Percentiles rank a stretch among this genome's conserved stretches.
These are phyloP conservation scores for Unio delphinus DNA, from an alignment of 2,888 invertebrate genomes.

Conservation along the genomic window DNA sequence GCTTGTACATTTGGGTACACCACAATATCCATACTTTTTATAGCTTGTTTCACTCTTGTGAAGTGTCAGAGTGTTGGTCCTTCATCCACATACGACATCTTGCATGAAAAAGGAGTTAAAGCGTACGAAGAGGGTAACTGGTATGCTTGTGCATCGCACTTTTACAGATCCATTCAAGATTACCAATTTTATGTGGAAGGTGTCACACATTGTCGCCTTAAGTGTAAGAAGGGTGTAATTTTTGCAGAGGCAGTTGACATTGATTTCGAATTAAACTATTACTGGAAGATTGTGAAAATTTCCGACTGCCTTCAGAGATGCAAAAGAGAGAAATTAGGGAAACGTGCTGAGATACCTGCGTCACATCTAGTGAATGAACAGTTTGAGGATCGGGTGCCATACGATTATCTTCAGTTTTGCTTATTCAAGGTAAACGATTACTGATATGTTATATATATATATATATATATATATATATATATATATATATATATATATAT, in stretches of 20 bases:
- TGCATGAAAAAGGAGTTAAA: constrained; percentile 74
- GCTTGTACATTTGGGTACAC: too few relatives aligned
- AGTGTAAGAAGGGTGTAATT: constrained; percentile 75
- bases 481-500: too few relatives aligned
- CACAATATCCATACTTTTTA: too few relatives aligned
- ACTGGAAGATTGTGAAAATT: constrained; percentile 27
- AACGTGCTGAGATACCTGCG: constrained; percentile 54
- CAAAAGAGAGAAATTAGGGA: constrained; percentile 73
- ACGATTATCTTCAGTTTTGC: constrained; percentile 86
- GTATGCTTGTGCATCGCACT: constrained; percentile 80
- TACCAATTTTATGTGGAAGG: constrained; percentile 75
- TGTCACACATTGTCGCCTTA: constrained; percentile 78
- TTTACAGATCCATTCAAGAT: constrained; percentile 78
- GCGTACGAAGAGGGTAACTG: constrained; percentile 82
- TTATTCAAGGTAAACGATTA: constrained; percentile 78
- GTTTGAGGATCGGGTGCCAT: constrained; percentile 79
- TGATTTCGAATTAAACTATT: constrained; percentile 49
- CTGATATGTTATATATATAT: too few relatives aligned
- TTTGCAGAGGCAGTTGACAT: background rate
- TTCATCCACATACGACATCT: constrained; percentile 51
- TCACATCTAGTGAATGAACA: constrained; percentile 73
- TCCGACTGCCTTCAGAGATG: constrained; percentile 82
- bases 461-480: too few relatives aligned
- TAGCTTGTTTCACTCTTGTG: too few relatives aligned
- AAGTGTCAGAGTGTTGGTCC: constrained; percentile 1